phyloP scores from a whole-genome alignment of 2,797 vertebrate species.

The Sternotherus odoratus region DNA sequence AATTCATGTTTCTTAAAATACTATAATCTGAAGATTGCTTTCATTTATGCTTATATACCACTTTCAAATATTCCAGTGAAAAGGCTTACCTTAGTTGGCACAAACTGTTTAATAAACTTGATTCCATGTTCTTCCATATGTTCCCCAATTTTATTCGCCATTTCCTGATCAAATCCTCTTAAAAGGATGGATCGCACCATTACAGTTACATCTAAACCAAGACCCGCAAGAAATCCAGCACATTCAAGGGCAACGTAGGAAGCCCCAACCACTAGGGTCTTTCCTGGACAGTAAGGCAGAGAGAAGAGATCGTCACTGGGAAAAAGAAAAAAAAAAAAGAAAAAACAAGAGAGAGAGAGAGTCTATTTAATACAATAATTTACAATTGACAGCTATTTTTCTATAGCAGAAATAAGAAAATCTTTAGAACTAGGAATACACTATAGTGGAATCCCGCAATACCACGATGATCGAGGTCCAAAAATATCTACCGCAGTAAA shows the following conservation, averaged over 20 bases:
- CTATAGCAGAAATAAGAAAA: neutral
- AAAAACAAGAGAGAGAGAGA: neutral
- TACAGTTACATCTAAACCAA: conserved; percentile 86
- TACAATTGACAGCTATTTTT: neutral
- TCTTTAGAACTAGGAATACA: neutral
- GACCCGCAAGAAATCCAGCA: conserved; percentile 86
- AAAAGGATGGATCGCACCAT: conserved; percentile 86
- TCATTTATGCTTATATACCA: rapidly evolving
- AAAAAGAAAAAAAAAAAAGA: neutral
- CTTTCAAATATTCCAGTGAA: neutral
- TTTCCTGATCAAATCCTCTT: conserved; percentile 86
- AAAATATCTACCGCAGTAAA: too few relatives aligned
- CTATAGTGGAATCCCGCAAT: too few relatives aligned
- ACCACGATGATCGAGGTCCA: too few relatives aligned
- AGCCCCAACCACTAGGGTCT: conserved; percentile 87
- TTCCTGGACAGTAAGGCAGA: conserved; percentile 83
- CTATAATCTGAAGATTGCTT: neutral
- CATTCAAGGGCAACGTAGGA: conserved; percentile 88
- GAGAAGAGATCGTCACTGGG: conserved; percentile 88
- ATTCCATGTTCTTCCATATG: conserved; percentile 86
- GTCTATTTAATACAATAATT: neutral
- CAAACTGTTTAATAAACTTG: conserved; percentile 80
- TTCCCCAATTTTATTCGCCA: conserved; percentile 84
- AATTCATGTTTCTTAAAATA: neutral
- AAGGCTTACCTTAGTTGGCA: conserved; percentile 83